Base-by-base conservation (phyloP, 2,113 vertebrate genomes). In the Neopipo cinnamomea region DNA sequence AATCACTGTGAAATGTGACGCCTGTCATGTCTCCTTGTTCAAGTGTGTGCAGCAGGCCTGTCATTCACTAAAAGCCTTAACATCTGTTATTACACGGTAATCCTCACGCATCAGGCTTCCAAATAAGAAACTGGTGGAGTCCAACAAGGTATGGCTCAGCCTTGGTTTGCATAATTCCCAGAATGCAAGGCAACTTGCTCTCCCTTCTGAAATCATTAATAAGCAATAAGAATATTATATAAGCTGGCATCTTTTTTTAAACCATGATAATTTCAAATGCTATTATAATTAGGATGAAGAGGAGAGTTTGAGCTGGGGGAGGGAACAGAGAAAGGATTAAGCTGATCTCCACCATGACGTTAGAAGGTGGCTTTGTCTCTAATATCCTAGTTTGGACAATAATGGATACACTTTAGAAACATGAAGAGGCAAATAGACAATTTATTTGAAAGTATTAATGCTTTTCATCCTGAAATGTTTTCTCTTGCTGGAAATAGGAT, bases 201-300 rank as follows among this genome's bases (percentile, higher is more conserved):
- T 94, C 53, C 91, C 86, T 76, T 81, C 89, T 91, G 85, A 89
- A 95, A 93, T 94, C 86, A 96, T 96, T 96, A 96, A 97, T 96
- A 97, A 96, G 96, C 96, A 96, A 89, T 94, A 97, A 92, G 96
- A 96, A 94, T 94, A 96, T 97, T 97, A 97, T 96, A 95, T 96
- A 96, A 97, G 93, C 87, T 76, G 88, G 83, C 94, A 82, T 91
- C 89, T 94, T 97, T 97, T 97, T 95, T 94, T 91, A 97, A 97
- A 97, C 96, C 77, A 56, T 82, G 92, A 87, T 97, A 84, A 96
- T 93, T 94, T 97, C 91, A 84, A 94, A 94, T 94, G 95, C 91
- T 96, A 61, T 96, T 97, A 93, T 95, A 96, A 97, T 97, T 96
- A 96, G 95, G 91, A 94, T 9, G 78, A 96, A 96, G 95, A 96